Evolutionary conservation across 2,888 invertebrate species (phyloP), one percentile per base, ranked within the genome.

Genomic region (Dryomyza anilis): DNA sequence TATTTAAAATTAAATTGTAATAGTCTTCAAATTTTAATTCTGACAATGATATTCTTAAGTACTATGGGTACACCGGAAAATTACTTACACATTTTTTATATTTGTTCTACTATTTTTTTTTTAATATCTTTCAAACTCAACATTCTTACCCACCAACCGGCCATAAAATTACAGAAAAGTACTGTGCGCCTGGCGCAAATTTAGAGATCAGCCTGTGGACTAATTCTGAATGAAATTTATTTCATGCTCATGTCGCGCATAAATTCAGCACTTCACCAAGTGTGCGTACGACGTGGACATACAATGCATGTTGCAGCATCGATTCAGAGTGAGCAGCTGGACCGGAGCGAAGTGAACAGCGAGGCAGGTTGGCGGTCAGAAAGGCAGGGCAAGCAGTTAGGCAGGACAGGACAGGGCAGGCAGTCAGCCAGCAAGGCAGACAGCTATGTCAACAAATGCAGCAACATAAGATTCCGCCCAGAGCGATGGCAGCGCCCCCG

Each of bases 211-310:
- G 39, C 12, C 39, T 21, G 39, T 58, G 29, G 43, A 64, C 64
- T 67, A 71, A 71, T 69, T 70, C 64, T 52, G 62, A 62, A 66
- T 57, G 67, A 68, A 70, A 69, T 68, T 67, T 70, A 70, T 70
- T 66, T 70, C 68, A 69, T 61, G 64, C 68, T 69, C 68, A 71
- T 68, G 70, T 69, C 64, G 63, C 66, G 53, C 69, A 71, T 71
- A 71, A 71, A 69, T 70, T 71, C 65, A 63, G 57, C 66, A 68
- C 66, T 68, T 66, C 64, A 43, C 50, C 25, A 29, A 57, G 43
- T 50, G 36, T 29, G 30, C 14, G n/a, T 43, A n/a, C 16, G 27
- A 46, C 27, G 21, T n/a, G n/a, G n/a, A n/a, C n/a, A n/a, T n/a
- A n/a, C n/a, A n/a, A n/a, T n/a, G n/a, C n/a, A n/a, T n/a, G n/a